Evolutionary conservation across 2,888 invertebrate species (phyloP).

Genomic region (Tanytarsus gracilentus): DNA sequence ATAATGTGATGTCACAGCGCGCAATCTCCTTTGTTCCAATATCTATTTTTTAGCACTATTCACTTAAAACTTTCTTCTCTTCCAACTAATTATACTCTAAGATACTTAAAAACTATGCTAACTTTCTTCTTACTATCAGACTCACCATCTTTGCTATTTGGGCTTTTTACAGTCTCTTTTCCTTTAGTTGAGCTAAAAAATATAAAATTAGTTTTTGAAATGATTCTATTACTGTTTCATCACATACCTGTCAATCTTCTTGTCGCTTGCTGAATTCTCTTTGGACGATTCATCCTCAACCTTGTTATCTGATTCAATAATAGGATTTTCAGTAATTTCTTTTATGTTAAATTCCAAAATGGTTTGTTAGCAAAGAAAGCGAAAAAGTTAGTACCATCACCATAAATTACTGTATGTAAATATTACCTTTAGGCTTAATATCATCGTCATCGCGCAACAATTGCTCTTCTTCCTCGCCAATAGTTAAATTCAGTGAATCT

Average conservation of each 20-base stretch:
- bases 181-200: not conserved
- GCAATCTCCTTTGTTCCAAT: no score
- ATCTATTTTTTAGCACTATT: no score
- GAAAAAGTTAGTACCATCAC: no score
- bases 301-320: not conserved
- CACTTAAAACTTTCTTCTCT: no score
- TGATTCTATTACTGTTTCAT: not conserved
- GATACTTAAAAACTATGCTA: no score
- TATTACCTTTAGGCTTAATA: constrained; percentile 51
- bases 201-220: not conserved
- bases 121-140: no score
- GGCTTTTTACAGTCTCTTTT: no score
- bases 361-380: no score
- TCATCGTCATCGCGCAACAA: constrained; percentile 67
- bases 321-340: not conserved
- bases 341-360: not conserved
- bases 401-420: constrained; percentile 16
- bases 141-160: no score
- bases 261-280: not conserved
- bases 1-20: no score
- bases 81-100: no score
- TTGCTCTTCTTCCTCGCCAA: constrained; percentile 70
- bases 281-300: not conserved
- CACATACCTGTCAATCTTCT: not conserved
- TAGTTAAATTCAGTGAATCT: constrained; percentile 69